Base-by-base conservation (phyloP, 2,888 invertebrate species). In the Quadroppia sp. region DNA sequence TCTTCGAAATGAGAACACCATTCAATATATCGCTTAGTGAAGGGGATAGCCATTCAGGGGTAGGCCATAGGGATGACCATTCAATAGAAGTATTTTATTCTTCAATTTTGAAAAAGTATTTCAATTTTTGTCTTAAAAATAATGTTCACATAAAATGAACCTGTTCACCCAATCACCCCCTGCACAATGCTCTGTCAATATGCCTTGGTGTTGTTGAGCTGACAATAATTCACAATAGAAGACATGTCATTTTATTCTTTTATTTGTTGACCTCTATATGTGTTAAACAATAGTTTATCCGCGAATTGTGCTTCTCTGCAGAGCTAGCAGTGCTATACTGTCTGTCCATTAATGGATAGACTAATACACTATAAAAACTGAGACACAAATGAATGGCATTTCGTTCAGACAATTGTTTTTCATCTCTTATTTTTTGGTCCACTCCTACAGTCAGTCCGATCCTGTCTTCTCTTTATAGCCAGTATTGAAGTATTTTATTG, bases 311-410 rank as follows among this genome's bases (percentile, higher is more conserved):
- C 61, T 61, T 61, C n/a, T n/a, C n/a, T 36, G 11, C 30, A 36
- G 7, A 15, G 17, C 61, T n/a, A 20, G 23, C 53, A 28, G 59
- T 36, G 13, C 17, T 53, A 25, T 23, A 25, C 1, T 23, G 56
- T 30, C 56, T 28, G 13, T 64, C 61, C 61, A 64, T 64, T 64
- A 64, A 64, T n/a, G 36, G 36, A 13, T 32, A 20, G n/a, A 20
- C 36, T 30, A 30, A 45, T 50, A 17, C 23, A 67, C 20, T 9
- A 30, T 28, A 56, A 15, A 69, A 25, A 69, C 36, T 40, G 13
- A 69, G 45, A 69, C 25, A 69, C 45, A 69, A 69, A 69, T 69
- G 69, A 69, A 69, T 69, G 69, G 25, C 69, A 69, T 69, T 36
- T 36, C n/a, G n/a, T n/a, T 45, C 42, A 69, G 23, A 15, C 69